Evolutionary conservation across 1,140 invertebrate species (phyloP).

Genomic region (Drosophila neocordata): DNA sequence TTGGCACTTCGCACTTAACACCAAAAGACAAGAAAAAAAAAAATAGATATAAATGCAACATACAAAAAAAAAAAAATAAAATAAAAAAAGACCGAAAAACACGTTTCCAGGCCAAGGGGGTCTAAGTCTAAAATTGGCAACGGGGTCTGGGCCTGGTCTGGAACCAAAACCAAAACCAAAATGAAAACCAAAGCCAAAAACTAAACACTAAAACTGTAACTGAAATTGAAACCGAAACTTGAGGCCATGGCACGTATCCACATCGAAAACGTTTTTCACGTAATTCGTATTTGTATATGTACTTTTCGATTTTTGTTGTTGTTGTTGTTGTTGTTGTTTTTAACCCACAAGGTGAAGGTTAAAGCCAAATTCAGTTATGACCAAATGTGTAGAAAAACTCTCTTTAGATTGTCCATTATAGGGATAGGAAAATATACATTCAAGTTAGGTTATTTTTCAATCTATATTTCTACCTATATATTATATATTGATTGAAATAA

Average conservation of each 20-base stretch:
- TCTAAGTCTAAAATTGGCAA: slow-evolving; percentile 51
- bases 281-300: slow-evolving; percentile 26
- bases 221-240: slow-evolving; percentile 23
- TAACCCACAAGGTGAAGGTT: slow-evolving; percentile 75
- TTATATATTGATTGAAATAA: too few species aligned
- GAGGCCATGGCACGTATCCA: slow-evolving; percentile 60
- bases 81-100: slow-evolving; percentile 40
- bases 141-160: slow-evolving; percentile 25
- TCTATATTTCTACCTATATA: not conserved
- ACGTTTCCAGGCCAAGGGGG: slow-evolving; percentile 59
- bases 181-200: slow-evolving; percentile 8
- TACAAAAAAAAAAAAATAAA: slow-evolving; percentile 47
- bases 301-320: not conserved
- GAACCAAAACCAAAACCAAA: slow-evolving; percentile 15
- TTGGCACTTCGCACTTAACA: slow-evolving; percentile 8
- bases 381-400: not conserved
- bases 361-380: slow-evolving; percentile 9
- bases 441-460: not conserved
- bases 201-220: not conserved
- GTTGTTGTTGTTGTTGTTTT: slow-evolving; percentile 24
- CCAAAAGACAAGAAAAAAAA: slow-evolving; percentile 1
- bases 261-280: slow-evolving; percentile 31
- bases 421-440: too few species aligned
- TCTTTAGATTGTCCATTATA: not conserved
- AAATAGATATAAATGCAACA: slow-evolving; percentile 8